Base-by-base conservation (phyloP, 2,888 invertebrate genomes). In the Netelia melanura region DNA sequence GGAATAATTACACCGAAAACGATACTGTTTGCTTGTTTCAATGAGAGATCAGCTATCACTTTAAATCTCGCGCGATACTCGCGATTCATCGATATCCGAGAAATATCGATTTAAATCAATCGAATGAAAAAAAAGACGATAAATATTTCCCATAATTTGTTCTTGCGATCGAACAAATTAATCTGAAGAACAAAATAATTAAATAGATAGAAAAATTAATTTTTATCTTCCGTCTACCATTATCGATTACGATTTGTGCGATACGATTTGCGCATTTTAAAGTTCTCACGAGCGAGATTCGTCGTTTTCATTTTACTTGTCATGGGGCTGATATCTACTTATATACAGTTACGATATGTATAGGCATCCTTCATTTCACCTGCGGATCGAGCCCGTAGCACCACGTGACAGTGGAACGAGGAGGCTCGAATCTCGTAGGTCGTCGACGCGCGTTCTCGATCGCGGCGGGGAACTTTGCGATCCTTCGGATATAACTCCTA, bases 401-500 rank as follows among this genome's bases (percentile, higher is more conserved):
- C 74, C 74, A 61, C 65, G 72, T 72, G 84, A 84, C 81, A 84
- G 52, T 30, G 30, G 30, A 64, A n/a, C 71, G 71, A 71, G 30
- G 52, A 71, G 79, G 38, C 48, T 62, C 44, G 61, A 61, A 70
- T 61, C 61, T 70, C 61, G 21, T 21, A 38, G 64, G 75, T 75
- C 64, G 64, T 75, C 75, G 48, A 48, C 64, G 38, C 64, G 38
- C 64, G 75, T 52, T 61, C 52, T 25, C 61, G 68, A 78, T 78
- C 84, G 81, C 81, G 74, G 81, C 68, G 68, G 62, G 78, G 62
- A 81, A 84, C 81, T 54, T 67, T 58, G 64, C 70, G 81, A 78
- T 84, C 77, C 84, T 62, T 78, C 61, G 21, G 38, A 62, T 61
- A 67, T 44, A 76, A n/a, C 0, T 9, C n/a, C 14, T 48, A 65